Percentiles rank a stretch among this genome's conserved stretches.
phyloP scores from a whole-genome alignment of 1,140 invertebrate genomes.

The Tigriopus japonicus region DNA sequence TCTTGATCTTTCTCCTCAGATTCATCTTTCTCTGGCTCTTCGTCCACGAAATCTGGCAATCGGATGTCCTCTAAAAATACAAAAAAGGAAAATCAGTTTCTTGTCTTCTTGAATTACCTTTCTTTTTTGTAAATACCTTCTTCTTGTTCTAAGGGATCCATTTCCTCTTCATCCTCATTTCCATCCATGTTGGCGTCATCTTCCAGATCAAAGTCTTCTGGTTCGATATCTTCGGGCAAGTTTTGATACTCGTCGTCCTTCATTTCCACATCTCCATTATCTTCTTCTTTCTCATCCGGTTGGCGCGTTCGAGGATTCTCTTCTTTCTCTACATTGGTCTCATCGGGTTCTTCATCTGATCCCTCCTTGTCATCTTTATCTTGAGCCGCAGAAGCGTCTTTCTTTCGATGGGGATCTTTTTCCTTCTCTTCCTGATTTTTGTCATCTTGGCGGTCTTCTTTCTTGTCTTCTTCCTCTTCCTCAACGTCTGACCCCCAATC shows the following conservation, averaged over 20 bases:
- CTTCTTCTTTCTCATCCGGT: not conserved
- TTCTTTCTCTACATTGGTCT: conserved; percentile 10
- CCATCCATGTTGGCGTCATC: not conserved
- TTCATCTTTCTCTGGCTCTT: not conserved
- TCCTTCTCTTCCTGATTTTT: conserved; percentile 12
- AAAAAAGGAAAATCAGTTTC: too few relatives aligned
- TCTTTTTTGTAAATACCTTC: too few relatives aligned
- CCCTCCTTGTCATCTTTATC: conserved; percentile 13
- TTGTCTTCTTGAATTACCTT: too few relatives aligned
- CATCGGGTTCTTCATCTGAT: conserved; percentile 16
- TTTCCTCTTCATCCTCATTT: not conserved
- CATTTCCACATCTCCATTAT: not conserved
- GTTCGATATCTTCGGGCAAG: not conserved
- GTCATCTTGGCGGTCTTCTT: conserved; percentile 17
- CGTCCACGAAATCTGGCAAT: not conserved
- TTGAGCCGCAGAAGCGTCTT: too few relatives aligned
- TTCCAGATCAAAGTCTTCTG: conserved; percentile 5
- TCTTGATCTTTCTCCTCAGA: not conserved
- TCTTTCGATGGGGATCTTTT: too few relatives aligned
- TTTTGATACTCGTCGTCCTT: too few relatives aligned
- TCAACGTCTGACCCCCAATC: conserved; percentile 16
- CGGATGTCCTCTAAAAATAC: not conserved
- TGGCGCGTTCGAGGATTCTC: not conserved
- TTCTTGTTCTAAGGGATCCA: not conserved
- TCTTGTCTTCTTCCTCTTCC: conserved; percentile 19